Evolutionary conservation across 2,888 invertebrate genomes (phyloP).

Genomic region (Drosophila merina): DNA sequence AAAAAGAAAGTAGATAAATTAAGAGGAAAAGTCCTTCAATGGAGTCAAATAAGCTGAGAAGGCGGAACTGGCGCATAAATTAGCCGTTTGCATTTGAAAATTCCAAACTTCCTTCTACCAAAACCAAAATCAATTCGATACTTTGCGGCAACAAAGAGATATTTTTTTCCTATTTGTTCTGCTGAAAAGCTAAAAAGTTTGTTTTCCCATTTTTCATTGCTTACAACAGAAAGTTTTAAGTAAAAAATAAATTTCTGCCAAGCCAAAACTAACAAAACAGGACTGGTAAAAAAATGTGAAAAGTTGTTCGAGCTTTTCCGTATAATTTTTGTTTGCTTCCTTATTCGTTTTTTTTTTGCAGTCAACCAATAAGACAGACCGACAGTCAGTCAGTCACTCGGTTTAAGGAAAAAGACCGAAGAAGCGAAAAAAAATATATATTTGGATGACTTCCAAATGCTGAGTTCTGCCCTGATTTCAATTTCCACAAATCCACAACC

Average conservation of each 20-base stretch:
- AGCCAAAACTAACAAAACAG: slow-evolving; percentile 49
- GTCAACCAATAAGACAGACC: slow-evolving; percentile 27
- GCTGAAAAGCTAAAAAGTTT: slow-evolving; percentile 73
- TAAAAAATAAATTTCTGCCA: slow-evolving; percentile 76
- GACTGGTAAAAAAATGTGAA: slow-evolving; percentile 33
- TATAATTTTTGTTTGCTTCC: slow-evolving; percentile 60
- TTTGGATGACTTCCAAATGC: slow-evolving; percentile 78
- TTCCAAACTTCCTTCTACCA: slow-evolving; percentile 64
- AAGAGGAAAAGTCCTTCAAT: slow-evolving; percentile 41
- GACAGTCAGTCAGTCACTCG: slow-evolving; percentile 41
- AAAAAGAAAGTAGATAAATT: slow-evolving; percentile 72
- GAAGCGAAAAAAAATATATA: slow-evolving; percentile 35
- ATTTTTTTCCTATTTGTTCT: slow-evolving; percentile 49
- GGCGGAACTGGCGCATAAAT: slow-evolving; percentile 77
- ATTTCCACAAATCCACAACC: slow-evolving; percentile 54
- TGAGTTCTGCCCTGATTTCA: slow-evolving; percentile 72
- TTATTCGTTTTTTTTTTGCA: slow-evolving; percentile 45
- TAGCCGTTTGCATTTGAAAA: slow-evolving; percentile 76
- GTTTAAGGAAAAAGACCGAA: slow-evolving; percentile 5
- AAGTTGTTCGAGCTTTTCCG: slow-evolving; percentile 40
- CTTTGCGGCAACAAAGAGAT: slow-evolving; percentile 49
- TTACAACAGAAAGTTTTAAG: slow-evolving; percentile 78
- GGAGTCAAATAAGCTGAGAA: slow-evolving; percentile 48
- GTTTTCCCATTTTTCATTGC: slow-evolving; percentile 77
- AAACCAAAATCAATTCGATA: slow-evolving; percentile 75